Evolutionary conservation across 2,113 vertebrate genomes (phyloP).

Genomic region (Oceanodroma tethys): DNA sequence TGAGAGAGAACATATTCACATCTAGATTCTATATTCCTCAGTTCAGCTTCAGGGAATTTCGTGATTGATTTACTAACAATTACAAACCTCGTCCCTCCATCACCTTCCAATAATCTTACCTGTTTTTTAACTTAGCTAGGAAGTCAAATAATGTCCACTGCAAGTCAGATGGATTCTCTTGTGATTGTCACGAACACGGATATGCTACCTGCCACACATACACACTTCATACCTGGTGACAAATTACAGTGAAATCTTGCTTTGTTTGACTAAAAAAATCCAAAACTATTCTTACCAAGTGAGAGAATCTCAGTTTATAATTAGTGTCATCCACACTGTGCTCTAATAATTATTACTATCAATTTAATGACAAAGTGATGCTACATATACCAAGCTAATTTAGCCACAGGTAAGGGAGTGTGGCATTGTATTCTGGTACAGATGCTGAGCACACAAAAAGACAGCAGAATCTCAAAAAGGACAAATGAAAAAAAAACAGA

Average conservation of each 20-base stretch:
- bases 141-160: neutral
- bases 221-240: neutral
- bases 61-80: neutral
- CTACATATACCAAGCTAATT: neutral
- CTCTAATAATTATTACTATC: neutral
- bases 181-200: fast-evolving
- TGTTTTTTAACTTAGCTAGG: neutral
- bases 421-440: neutral
- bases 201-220: neutral
- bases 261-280: neutral
- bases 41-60: neutral
- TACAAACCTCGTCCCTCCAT: neutral
- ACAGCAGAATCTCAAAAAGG: neutral
- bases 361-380: neutral
- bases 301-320: neutral
- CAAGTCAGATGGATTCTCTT: neutral
- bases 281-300: neutral
- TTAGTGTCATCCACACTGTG: neutral
- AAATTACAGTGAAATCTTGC: neutral
- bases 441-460: neutral
- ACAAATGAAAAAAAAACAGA: neutral
- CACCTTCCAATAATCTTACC: neutral
- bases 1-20: neutral
- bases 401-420: neutral
- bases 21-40: neutral